Evolutionary conservation across 1,140 invertebrate genomes (phyloP).

Genomic region (Piezodorus guildinii): DNA sequence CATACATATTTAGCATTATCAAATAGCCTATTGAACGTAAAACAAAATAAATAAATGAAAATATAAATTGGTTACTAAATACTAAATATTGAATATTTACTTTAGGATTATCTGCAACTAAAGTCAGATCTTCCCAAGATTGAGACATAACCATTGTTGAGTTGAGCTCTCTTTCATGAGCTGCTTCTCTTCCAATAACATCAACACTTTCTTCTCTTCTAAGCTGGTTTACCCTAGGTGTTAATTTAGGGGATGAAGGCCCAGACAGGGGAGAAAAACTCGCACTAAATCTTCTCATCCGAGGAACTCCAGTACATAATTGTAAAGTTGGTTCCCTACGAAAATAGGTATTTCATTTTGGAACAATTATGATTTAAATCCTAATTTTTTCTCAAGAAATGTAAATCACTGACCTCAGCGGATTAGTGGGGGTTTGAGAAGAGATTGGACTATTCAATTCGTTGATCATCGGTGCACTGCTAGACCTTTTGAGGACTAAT

Average conservation of each 20-base stretch:
- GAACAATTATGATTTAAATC: not conserved
- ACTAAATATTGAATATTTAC: conserved; percentile 10
- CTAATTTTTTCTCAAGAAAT: not conserved
- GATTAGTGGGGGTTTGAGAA: conserved; percentile 22
- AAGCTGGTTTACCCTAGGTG: conserved; percentile 71
- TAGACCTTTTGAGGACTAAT: conserved; percentile 60
- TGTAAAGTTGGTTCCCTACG: conserved; percentile 1
- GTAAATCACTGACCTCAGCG: conserved; percentile 26
- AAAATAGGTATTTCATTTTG: not conserved
- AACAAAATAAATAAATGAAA: too few relatives aligned
- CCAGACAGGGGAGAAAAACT: conserved; percentile 55
- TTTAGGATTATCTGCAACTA: conserved; percentile 47
- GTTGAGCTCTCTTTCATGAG: conserved; percentile 79
- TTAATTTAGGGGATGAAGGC: conserved; percentile 48
- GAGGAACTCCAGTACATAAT: conserved; percentile 28
- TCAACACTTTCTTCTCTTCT: conserved; percentile 79
- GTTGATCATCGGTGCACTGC: conserved; percentile 74
- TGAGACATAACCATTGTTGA: conserved; percentile 81
- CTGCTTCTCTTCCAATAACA: conserved; percentile 66
- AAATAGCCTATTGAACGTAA: not conserved
- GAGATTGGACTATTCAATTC: conserved; percentile 40
- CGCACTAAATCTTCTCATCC: conserved; percentile 68
- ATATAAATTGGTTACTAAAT: not conserved
- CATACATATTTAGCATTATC: too few relatives aligned
- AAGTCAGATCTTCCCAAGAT: conserved; percentile 75